phyloP scores from a whole-genome alignment of 2,797 vertebrate species.

The Melanotaenia pygmaea region DNA sequence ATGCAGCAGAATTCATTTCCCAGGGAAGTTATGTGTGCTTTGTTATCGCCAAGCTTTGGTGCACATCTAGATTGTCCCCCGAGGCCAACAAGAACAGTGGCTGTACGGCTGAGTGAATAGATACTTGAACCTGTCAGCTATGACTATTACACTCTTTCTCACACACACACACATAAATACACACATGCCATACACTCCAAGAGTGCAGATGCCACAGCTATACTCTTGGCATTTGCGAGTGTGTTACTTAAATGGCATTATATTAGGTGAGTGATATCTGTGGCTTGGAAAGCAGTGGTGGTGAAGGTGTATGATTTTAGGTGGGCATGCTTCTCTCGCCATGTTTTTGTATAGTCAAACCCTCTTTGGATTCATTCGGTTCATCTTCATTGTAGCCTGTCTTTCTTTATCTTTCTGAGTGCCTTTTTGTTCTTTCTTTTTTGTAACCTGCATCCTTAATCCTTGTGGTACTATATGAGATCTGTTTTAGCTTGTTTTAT shows the following conservation, averaged over 20 bases:
- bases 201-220: conserved; percentile 10
- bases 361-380: conserved; percentile 37
- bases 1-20: conserved; percentile 81
- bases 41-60: conserved; percentile 82
- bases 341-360: conserved; percentile 35
- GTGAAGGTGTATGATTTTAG: conserved; percentile 19
- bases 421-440: conserved; percentile 46
- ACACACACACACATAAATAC: conserved; percentile 60
- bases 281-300: conserved; percentile 21
- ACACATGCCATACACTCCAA: conserved; percentile 43
- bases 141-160: conserved; percentile 72
- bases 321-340: conserved; percentile 10
- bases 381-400: conserved; percentile 55
- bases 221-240: conserved; percentile 4
- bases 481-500: conserved; percentile 57
- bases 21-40: conserved; percentile 74
- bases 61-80: conserved; percentile 82
- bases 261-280: conserved; percentile 42
- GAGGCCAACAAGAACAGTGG: conserved; percentile 74
- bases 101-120: conserved; percentile 78
- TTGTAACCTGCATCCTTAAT: conserved; percentile 49
- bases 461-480: conserved; percentile 43
- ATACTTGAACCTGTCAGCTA: conserved; percentile 81
- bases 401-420: conserved; percentile 64
- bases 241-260: conserved; percentile 20